phyloP scores from a whole-genome alignment of 1,140 invertebrate genomes.

The Trissolcus basalis region DNA sequence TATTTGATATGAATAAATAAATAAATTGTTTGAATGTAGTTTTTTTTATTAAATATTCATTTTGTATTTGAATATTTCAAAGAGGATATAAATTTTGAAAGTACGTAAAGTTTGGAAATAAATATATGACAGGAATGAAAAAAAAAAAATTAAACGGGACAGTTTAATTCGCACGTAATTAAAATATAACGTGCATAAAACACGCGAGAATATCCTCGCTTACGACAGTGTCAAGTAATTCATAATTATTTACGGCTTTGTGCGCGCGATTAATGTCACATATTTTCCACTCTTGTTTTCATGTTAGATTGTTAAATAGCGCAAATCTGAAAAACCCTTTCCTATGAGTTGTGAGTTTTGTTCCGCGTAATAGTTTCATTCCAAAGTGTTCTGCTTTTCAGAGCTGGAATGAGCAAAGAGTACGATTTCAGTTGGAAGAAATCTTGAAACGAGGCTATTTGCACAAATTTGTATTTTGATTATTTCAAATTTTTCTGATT shows the following conservation, averaged over 20 bases:
- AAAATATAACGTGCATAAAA: too few relatives aligned
- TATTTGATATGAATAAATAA: too few relatives aligned
- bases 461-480: constrained; percentile 55
- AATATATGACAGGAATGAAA: too few relatives aligned
- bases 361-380: constrained; percentile 59
- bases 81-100: too few relatives aligned
- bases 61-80: too few relatives aligned
- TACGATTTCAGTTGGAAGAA: constrained; percentile 55
- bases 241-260: constrained; percentile 35
- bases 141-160: too few relatives aligned
- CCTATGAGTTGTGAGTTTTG: constrained; percentile 45
- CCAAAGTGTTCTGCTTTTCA: constrained; percentile 58
- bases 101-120: too few relatives aligned
- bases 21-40: too few relatives aligned
- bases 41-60: too few relatives aligned
- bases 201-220: too few relatives aligned
- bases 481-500: constrained; percentile 12
- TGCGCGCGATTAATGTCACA: constrained; percentile 51
- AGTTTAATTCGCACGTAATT: too few relatives aligned
- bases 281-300: constrained; percentile 70
- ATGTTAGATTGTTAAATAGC: constrained; percentile 59
- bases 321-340: constrained; percentile 61
- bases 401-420: constrained; percentile 61
- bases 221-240: background rate
- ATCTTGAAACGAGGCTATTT: constrained; percentile 55